Conservation (phyloP, 2,888 invertebrate species). For the Cylloceria caligata region DNA sequence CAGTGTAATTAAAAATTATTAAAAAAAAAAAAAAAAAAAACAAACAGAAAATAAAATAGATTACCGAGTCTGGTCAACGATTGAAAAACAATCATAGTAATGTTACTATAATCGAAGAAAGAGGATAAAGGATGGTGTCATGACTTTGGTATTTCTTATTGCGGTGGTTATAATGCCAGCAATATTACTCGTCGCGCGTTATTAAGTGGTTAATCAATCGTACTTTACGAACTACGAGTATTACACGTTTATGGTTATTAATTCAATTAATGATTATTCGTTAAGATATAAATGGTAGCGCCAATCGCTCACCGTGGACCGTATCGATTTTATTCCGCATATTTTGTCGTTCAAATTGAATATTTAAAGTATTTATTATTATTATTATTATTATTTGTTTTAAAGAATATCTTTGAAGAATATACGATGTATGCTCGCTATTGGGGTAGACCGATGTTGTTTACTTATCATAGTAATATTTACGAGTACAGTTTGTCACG, state of each 20-base stretch:
- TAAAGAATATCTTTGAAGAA: constrained; percentile 64
- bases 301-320: constrained; percentile 36
- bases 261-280: constrained; percentile 48
- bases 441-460: constrained; percentile 45
- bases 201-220: constrained; percentile 55
- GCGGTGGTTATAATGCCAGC: constrained; percentile 78
- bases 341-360: constrained; percentile 58
- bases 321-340: constrained; percentile 57
- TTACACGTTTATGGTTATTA: constrained; percentile 63
- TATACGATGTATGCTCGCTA: constrained; percentile 59
- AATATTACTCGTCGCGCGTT: constrained; percentile 68
- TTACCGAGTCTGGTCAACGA: constrained; percentile 21
- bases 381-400: constrained; percentile 43
- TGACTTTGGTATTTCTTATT: constrained; percentile 81
- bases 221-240: constrained; percentile 73
- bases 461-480: constrained; percentile 67
- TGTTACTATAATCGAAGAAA: constrained; percentile 74
- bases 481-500: constrained; percentile 71
- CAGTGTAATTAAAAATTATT: constrained; percentile 29
- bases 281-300: constrained; percentile 53
- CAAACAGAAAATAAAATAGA: constrained; percentile 8
- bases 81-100: constrained; percentile 58
- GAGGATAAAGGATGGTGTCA: constrained; percentile 63
- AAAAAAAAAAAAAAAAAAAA: too few species aligned
- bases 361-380: too few species aligned